Conservation (phyloP, 2,113 vertebrate species). For the Garra rufa region DNA sequence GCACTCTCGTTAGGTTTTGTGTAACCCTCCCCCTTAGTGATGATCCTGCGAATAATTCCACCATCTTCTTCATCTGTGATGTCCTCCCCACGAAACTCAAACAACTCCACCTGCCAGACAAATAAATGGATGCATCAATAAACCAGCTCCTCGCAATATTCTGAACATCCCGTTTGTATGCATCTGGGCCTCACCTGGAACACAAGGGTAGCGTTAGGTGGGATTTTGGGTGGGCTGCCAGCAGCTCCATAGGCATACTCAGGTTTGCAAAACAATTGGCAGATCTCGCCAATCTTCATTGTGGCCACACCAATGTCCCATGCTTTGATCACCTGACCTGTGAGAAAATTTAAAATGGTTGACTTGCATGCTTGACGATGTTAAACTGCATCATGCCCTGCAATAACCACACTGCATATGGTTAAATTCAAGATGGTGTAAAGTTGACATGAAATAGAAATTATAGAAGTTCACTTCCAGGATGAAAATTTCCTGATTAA, state of each 20-base stretch:
- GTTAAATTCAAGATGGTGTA: neutral
- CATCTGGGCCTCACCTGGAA: slow-evolving; percentile 85
- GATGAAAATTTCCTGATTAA: too few species aligned
- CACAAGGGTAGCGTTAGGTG: slow-evolving; percentile 87
- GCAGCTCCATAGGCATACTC: slow-evolving; percentile 93
- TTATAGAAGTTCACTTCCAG: too few species aligned
- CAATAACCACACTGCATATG: neutral
- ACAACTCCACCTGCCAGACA: slow-evolving; percentile 86
- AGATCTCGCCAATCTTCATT: slow-evolving; percentile 92
- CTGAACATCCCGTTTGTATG: neutral
- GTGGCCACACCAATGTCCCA: slow-evolving; percentile 95
- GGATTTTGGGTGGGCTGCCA: slow-evolving; percentile 97
- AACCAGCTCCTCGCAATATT: neutral
- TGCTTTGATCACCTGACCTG: slow-evolving; percentile 96
- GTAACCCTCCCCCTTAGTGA: slow-evolving; percentile 89
- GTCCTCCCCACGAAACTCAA: slow-evolving; percentile 93
- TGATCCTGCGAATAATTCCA: slow-evolving; percentile 89
- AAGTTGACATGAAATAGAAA: neutral
- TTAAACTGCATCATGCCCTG: neutral
- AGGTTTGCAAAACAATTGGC: slow-evolving; percentile 89
- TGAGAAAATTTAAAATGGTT: neutral
- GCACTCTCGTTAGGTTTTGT: slow-evolving; percentile 93
- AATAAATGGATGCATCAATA: neutral
- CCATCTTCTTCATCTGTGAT: slow-evolving; percentile 91
- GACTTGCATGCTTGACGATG: neutral